Conservation (phyloP, 2,888 invertebrate species). For the Drosophila lacicola region DNA sequence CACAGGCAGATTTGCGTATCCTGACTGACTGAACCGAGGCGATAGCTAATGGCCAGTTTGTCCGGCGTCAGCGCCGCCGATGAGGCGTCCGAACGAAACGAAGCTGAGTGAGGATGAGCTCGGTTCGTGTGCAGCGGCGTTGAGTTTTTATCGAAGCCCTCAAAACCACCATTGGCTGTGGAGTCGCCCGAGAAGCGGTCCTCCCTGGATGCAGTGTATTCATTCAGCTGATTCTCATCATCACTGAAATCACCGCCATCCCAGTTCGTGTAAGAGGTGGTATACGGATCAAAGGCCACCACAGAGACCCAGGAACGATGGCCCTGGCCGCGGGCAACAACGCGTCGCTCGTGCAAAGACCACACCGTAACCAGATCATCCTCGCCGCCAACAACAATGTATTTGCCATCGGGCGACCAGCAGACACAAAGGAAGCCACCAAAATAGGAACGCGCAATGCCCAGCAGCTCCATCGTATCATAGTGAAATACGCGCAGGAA, state of each 20-base stretch:
- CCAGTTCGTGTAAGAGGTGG: constrained; percentile 89
- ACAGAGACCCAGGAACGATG: constrained; percentile 99
- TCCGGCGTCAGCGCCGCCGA: constrained; percentile 84
- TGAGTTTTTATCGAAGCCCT: constrained; percentile 79
- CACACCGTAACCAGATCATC: constrained; percentile 99
- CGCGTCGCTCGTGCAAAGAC: constrained; percentile 95
- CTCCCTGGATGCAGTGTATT: constrained; percentile 75
- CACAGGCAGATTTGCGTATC: constrained; percentile 99
- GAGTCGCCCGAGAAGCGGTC: constrained; percentile 77
- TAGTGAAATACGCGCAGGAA: constrained; percentile 98
- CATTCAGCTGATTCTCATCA: constrained; percentile 86
- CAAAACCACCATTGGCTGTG: constrained; percentile 81
- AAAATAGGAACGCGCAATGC: constrained; percentile 97
- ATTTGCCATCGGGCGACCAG: constrained; percentile 98
- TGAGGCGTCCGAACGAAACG: constrained; percentile 83
- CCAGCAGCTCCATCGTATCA: constrained; percentile 97
- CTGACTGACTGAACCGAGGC: constrained; percentile 97
- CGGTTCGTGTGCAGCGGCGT: constrained; percentile 80
- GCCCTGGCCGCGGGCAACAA: constrained; percentile 98
- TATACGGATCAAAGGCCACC: constrained; percentile 96
- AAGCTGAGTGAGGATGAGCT: constrained; percentile 83
- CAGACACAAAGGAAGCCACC: constrained; percentile 98
- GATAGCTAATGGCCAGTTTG: constrained; percentile 89
- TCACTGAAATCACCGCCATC: constrained; percentile 87
- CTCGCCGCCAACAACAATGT: constrained; percentile 98